Base-by-base conservation (phyloP, 2,888 invertebrate species). In the Heliconius sara region DNA sequence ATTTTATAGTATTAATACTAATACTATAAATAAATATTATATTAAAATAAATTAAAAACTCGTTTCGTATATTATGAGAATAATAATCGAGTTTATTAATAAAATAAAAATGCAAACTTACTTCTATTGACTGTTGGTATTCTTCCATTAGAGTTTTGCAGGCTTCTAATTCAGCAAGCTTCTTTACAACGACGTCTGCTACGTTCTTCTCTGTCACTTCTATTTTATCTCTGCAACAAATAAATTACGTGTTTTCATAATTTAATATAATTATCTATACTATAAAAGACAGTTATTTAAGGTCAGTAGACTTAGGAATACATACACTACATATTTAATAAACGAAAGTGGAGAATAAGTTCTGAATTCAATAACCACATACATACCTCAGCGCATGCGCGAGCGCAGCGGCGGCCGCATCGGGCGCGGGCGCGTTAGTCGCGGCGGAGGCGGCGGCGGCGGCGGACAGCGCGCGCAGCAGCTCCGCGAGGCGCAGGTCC, bases 381-480 rank as follows among this genome's bases (percentile, higher is more conserved):
- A 27, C 13, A 10, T 0, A 85, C 83, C 85, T 81, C 60, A 84
- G 83, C 19, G 85, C 83, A 74, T 82, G 83, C 34, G 84, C 84
- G 72, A 85, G 82, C 63, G 83, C 83, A 9, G 79, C 82, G 22
- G 83, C 82, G 65, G 83, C 83, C 12, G 80, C 73, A 81, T 85
- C 84, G 68, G 79, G 70, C 30, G 84, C 73, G 57, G 90, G 89
- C 10, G 85, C 77, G 65, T 90, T 87, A 10, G 92, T 86, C 34
- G 83, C 66, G 43, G 65, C 96, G 80, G 97, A 89, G 84, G 96
- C 96, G 83, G 96, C 96, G 82, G 96, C 96, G 86, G 96, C 97
- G 87, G 97, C 97, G 85, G 97, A 97, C 86, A 97, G 96, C 85
- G 97, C 97, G 81, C 97, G 96, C 87, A 97, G 93, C 86, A 98